Conservation (phyloP, 2,113 vertebrate genomes). For the Lophius piscatorius region DNA sequence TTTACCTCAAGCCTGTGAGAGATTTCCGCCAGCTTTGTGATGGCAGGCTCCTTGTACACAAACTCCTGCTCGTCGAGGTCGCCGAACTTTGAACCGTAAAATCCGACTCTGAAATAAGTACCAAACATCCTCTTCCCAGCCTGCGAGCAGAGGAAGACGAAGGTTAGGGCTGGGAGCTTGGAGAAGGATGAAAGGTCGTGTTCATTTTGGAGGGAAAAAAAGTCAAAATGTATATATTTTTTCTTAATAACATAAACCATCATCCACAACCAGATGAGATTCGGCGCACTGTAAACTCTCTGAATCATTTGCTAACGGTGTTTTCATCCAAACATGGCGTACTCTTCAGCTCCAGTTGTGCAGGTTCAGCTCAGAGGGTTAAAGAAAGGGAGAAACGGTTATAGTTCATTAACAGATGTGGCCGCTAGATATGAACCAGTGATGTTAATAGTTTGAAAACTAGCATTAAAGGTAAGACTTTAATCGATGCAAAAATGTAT, state of each 20-base stretch:
- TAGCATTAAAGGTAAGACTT: too few relatives aligned
- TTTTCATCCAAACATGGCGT: too few relatives aligned
- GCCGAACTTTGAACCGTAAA: slow-evolving; percentile 96
- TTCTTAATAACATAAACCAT: too few relatives aligned
- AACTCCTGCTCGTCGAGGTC: slow-evolving; percentile 98
- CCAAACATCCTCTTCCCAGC: slow-evolving; percentile 99
- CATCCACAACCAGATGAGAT: too few relatives aligned
- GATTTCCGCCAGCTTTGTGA: slow-evolving; percentile 97
- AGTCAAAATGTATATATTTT: too few relatives aligned
- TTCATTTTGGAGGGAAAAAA: too few relatives aligned
- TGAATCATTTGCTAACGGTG: too few relatives aligned
- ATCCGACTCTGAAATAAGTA: slow-evolving; percentile 97
- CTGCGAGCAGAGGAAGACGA: slow-evolving; percentile 68
- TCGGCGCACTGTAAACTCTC: too few relatives aligned
- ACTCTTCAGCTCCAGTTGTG: background rate
- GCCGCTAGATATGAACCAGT: background rate
- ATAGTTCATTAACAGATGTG: slow-evolving; percentile 2
- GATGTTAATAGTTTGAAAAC: too few relatives aligned
- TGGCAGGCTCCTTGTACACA: slow-evolving; percentile 98
- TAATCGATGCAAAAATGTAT: too few relatives aligned
- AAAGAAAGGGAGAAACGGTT: background rate
- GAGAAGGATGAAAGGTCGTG: too few relatives aligned
- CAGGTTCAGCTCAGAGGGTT: background rate
- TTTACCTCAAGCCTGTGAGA: slow-evolving; percentile 95
- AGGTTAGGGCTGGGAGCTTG: slow-evolving; percentile 3